phyloP scores from a whole-genome alignment of 2,888 invertebrate genomes.

The Arrhopalites spinosus region DNA sequence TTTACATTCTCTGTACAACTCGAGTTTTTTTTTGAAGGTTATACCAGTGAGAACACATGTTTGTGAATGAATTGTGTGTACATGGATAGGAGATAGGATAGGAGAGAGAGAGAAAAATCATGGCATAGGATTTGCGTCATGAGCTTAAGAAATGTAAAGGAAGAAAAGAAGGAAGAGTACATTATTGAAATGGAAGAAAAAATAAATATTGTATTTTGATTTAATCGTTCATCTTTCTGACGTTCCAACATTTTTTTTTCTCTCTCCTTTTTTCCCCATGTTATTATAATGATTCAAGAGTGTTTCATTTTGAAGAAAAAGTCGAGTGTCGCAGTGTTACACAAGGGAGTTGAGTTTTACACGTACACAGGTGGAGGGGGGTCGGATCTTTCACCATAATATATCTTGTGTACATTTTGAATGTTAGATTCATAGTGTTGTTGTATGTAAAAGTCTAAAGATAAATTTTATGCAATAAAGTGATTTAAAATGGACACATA shows the following conservation, averaged over 20 bases:
- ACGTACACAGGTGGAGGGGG: too few species aligned
- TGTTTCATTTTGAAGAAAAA: too few species aligned
- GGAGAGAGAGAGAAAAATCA: background rate
- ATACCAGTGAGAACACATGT: conserved; percentile 3
- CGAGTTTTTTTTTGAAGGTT: conserved; percentile 8
- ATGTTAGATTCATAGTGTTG: too few species aligned
- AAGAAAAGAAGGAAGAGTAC: background rate
- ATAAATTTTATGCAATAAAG: background rate
- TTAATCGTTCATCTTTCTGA: background rate
- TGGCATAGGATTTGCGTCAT: background rate
- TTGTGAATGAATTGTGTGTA: conserved; percentile 9
- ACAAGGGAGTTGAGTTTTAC: too few species aligned
- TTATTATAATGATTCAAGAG: too few species aligned
- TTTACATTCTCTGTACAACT: conserved; percentile 4
- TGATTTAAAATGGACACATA: too few species aligned
- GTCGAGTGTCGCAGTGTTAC: too few species aligned
- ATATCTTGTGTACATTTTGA: too few species aligned
- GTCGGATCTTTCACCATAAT: too few species aligned
- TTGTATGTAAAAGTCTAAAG: too few species aligned
- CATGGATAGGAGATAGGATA: background rate
- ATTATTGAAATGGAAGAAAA: background rate
- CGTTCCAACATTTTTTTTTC: background rate
- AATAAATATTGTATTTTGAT: conserved; percentile 3
- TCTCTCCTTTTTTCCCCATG: background rate
- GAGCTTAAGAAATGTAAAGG: background rate